Evolutionary conservation across 2,797 vertebrate species (phyloP).

Genomic region (Paguma larvata): DNA sequence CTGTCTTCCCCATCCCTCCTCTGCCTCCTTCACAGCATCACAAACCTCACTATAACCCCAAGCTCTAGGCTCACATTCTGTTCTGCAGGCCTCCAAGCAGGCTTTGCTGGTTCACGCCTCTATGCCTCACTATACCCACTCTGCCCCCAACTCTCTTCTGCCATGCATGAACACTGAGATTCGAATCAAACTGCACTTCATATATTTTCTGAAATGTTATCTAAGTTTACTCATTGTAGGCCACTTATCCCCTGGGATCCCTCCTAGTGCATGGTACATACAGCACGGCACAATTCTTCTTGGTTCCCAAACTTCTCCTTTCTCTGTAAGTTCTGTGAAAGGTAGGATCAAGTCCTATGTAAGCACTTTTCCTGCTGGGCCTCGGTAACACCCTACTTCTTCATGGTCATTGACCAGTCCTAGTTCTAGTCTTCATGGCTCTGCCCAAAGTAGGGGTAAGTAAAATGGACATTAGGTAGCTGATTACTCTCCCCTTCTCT

Average conservation of each 20-base stretch:
- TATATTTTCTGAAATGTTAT: constrained; percentile 1
- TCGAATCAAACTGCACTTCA: not conserved
- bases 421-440: not conserved
- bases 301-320: not conserved
- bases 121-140: not conserved
- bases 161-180: not conserved
- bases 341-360: not conserved
- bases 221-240: not conserved
- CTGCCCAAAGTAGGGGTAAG: not conserved
- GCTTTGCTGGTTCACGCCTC: not conserved
- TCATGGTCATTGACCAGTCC: not conserved
- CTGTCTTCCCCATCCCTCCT: not conserved
- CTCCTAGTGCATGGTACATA: not conserved
- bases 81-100: not conserved
- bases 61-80: not conserved
- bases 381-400: not conserved
- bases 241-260: too few relatives aligned
- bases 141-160: not conserved
- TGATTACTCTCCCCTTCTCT: constrained; percentile 23
- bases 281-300: not conserved
- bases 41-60: not conserved
- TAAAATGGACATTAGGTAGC: constrained; percentile 4
- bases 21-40: not conserved
- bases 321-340: not conserved
- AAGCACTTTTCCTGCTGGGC: not conserved